Conservation (phyloP, 2,888 invertebrate species). For the Argynnis bischoffii region DNA sequence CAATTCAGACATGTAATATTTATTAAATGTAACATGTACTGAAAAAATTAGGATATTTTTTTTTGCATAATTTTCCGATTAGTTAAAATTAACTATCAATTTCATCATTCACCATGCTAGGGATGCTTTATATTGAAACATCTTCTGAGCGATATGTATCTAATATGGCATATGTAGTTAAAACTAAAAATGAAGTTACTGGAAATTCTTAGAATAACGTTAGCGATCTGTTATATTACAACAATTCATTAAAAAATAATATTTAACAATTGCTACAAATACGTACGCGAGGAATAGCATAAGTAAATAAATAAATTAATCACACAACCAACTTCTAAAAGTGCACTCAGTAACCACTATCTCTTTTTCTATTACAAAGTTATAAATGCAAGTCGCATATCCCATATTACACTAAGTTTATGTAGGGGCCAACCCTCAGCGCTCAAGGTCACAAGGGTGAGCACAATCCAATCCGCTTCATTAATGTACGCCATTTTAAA, state of each 20-base stretch:
- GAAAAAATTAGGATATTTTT: not conserved
- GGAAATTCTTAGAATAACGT: no score
- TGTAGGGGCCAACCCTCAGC: slow-evolving; percentile 63
- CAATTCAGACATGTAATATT: no score
- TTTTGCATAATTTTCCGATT: not conserved
- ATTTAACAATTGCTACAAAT: no score
- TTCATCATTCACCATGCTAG: not conserved
- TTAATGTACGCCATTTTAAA: slow-evolving; percentile 48
- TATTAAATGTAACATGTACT: not conserved
- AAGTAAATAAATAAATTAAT: not conserved
- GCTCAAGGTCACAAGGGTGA: slow-evolving; percentile 69
- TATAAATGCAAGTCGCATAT: slow-evolving; percentile 25
- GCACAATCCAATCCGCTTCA: slow-evolving; percentile 47
- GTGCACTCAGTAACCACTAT: slow-evolving; percentile 11
- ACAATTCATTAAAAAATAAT: no score
- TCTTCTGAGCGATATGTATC: no score
- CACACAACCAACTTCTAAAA: slow-evolving; percentile 5
- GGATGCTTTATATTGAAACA: not conserved
- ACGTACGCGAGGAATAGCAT: not conserved
- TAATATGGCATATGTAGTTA: no score
- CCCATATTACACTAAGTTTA: slow-evolving; percentile 27
- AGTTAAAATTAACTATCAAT: not conserved
- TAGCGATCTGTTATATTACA: no score
- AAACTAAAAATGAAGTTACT: no score
- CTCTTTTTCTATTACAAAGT: slow-evolving; percentile 25